Evolutionary conservation across 2,888 invertebrate genomes (phyloP).

Genomic region (Lymantria dispar): DNA sequence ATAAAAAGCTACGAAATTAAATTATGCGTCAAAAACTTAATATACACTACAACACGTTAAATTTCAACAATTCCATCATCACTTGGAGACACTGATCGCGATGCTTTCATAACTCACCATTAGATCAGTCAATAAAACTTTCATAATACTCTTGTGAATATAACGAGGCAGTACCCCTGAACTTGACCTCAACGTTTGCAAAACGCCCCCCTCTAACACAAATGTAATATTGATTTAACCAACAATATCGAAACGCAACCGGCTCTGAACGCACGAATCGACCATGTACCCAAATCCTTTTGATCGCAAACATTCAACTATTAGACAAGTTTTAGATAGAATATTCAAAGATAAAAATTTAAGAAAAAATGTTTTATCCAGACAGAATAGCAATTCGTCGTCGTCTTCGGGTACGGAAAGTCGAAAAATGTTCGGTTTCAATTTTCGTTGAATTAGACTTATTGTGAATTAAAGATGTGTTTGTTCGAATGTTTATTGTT

Average conservation of each 20-base stretch:
- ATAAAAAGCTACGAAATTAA: neutral
- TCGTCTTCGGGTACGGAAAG: constrained; percentile 24
- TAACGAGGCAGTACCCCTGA: constrained; percentile 29
- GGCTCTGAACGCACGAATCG: constrained; percentile 42
- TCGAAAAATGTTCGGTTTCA: constrained; percentile 32
- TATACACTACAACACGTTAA: neutral
- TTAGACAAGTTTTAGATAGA: constrained; percentile 85
- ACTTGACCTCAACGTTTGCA: constrained; percentile 46
- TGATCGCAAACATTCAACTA: constrained; percentile 86
- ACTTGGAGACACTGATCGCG: constrained; percentile 13
- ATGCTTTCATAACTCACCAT: constrained; percentile 27
- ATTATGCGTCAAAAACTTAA: neutral
- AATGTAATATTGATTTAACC: constrained; percentile 13
- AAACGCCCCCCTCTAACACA: constrained; percentile 30
- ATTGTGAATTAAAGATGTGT: constrained; percentile 29
- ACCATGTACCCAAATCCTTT: constrained; percentile 87
- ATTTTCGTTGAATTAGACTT: constrained; percentile 26
- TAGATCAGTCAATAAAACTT: constrained; percentile 23
- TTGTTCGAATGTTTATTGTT: constrained; percentile 22
- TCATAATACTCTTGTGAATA: constrained; percentile 24
- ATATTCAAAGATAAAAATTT: constrained; percentile 71
- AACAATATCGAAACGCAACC: constrained; percentile 38
- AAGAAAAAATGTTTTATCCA: constrained; percentile 51
- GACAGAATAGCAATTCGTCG: constrained; percentile 45
- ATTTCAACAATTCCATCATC: neutral